Percentiles rank a stretch among this genome's conserved stretches.
Conservation (phyloP, 2,888 invertebrate species). For the Meta bourneti region DNA sequence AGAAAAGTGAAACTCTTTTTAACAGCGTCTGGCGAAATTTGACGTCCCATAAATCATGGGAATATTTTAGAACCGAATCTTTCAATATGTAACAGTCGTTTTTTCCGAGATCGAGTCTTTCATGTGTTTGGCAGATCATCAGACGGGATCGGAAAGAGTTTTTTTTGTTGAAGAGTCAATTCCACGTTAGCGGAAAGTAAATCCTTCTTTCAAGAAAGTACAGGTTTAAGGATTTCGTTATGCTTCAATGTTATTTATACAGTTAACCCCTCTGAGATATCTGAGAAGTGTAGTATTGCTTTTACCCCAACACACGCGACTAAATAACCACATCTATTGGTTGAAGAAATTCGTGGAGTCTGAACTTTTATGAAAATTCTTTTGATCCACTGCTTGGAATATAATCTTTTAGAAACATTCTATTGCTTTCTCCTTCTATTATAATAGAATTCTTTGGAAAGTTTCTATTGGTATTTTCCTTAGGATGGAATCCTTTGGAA, state of each 20-base stretch:
- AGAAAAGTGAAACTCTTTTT: background rate
- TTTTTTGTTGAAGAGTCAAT: slow-evolving; percentile 1
- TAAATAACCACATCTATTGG: too few relatives aligned
- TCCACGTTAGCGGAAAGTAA: background rate
- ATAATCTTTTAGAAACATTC: too few relatives aligned
- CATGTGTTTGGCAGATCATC: background rate
- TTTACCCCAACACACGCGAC: too few relatives aligned
- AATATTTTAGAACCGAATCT: slow-evolving; percentile 11
- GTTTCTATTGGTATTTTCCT: too few relatives aligned
- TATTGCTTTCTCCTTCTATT: too few relatives aligned
- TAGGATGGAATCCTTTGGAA: too few relatives aligned
- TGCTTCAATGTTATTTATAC: background rate
- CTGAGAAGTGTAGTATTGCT: too few relatives aligned
- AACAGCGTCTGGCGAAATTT: background rate
- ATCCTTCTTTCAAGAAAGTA: background rate
- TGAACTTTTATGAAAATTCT: too few relatives aligned
- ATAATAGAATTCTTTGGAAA: too few relatives aligned
- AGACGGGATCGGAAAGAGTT: background rate
- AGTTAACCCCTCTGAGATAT: too few relatives aligned
- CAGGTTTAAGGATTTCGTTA: background rate
- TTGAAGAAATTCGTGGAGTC: too few relatives aligned
- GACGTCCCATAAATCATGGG: slow-evolving; percentile 30
- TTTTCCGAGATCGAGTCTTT: background rate
- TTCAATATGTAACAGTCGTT: slow-evolving; percentile 24
- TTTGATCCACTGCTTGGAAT: too few relatives aligned